Evolutionary conservation across 1,140 invertebrate genomes (phyloP), one percentile per base, ranked within the genome.

Genomic region (Acromyrmex charruanus): DNA sequence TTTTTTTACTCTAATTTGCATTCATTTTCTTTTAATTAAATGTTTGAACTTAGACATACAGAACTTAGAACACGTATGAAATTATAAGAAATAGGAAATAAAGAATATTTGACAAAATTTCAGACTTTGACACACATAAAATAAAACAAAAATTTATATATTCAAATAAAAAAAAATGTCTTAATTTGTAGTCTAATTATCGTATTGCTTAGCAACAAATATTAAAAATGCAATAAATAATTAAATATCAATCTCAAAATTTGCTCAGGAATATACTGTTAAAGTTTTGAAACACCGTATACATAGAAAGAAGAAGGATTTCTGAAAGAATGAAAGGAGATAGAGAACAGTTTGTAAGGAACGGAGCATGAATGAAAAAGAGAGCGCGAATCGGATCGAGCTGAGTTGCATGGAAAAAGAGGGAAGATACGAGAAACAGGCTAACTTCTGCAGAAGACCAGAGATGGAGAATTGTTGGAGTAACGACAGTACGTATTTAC

Each of bases 401-500:
- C 1, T n/a, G 68, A 59, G 55, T 59, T 6, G 77, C 49, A 39
- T 39, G 39, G 49, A 84, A 51, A 58, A 75, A 63, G 80, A 84
- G 28, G 18, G 80, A 63, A 58, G n/a, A 61, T 58, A 44, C 28
- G 44, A 75, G 80, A 28, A 61, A 63, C 80, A 35, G 39, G 7
- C 55, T 35, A 44, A 84, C 55, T 84, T n/a, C 39, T 51, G 55
- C 14, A 53, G 28, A 35, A 61, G 53, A 12, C n/a, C 9, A 74
- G 35, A 74, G 79, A 84, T 12, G 51, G 69, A 66, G 28, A n/a
- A 84, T 84, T 44, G 80, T 84, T 84, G 69, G 80, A 84, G 69
- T 55, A 84, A 84, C 80, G 80, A 75, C 39, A 84, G 80, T 63
- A 28, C 63, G 59, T 75, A 84, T 75, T 84, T 84, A 63, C 69